Conservation (phyloP, 2,113 vertebrate genomes). For the Chaenogobius annularis region DNA sequence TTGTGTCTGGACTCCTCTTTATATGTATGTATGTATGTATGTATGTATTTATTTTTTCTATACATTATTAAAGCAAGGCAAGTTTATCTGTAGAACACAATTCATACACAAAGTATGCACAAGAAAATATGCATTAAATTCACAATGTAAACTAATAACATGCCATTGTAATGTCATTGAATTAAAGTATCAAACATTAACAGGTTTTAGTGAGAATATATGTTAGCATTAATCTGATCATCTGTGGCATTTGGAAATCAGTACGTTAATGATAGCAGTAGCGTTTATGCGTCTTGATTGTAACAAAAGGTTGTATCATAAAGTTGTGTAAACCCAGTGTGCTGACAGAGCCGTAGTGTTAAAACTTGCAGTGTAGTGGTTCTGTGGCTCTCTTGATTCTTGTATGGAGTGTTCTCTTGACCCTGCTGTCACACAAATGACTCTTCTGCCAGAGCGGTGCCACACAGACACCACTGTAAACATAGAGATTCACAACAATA, state of each 20-base stretch:
- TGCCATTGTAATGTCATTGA: no score
- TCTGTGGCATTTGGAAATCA: no score
- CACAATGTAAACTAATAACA: no score
- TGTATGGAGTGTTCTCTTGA: conserved; percentile 33
- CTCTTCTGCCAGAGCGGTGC: conserved; percentile 26
- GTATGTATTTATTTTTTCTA: neutral
- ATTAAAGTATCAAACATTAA: no score
- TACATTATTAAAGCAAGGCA: no score
- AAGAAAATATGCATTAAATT: no score
- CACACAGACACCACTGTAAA: conserved; percentile 20
- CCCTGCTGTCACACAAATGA: conserved; percentile 13
- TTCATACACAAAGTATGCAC: no score
- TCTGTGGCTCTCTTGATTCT: conserved; percentile 18
- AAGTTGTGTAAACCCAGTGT: neutral
- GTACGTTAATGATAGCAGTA: no score
- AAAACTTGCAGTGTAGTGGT: conserved; percentile 3
- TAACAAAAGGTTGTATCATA: neutral
- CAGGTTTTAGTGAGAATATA: no score
- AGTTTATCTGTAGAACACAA: no score
- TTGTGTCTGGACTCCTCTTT: conserved; percentile 11
- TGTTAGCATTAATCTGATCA: no score
- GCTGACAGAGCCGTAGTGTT: neutral
- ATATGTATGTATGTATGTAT: no score
- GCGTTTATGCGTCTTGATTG: neutral
- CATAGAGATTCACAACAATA: conserved; percentile 4